Evolutionary conservation across 2,113 vertebrate genomes (phyloP), one percentile per base, ranked within the genome.

Genomic region (Turnix velox): DNA sequence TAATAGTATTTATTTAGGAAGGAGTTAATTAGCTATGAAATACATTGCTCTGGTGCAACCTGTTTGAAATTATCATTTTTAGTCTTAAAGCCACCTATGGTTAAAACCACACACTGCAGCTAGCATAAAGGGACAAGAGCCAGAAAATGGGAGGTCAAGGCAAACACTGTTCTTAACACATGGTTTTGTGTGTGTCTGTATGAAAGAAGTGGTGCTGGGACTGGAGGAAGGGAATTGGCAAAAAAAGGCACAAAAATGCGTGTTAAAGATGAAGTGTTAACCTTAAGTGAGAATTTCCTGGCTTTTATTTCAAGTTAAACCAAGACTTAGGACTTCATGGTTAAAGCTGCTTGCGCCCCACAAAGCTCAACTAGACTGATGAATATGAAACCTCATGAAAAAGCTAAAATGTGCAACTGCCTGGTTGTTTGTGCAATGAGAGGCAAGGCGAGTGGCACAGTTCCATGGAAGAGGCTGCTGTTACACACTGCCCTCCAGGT

Each of bases 131-230:
- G 83, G 81, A 83, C 69, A 82, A 66, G 24, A 92, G 71, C 55
- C 92, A 96, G 91, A 91, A 94, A 96, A 93, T 27, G 46, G 55
- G 79, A 95, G 75, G 74, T 96, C 91, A 96, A 96, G 95, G 89
- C 78, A 95, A 95, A 95, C 88, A 82, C 78, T 93, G 49, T 71
- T 92, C 67, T 79, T 79, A 89, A 91, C 62, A 94, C 46, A 23
- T 69, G 65, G 63, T 17, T 69, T 18, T 65, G 22, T 54, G 14
- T 77, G 25, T 83, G 19, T 65, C 9, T 80, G 39, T 63, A 33
- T 88, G 40, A 42, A 68, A 86, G 45, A 95, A 90, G 49, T 62
- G 2, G 10, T 90, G 67, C 39, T 59, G 75, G 89, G 87, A 69
- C 63, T n/a, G 30, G 14, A 91, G 46, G 74, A 96, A 96, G 9